These are phyloP conservation scores for Abramis brama DNA, from an alignment of 2,113 vertebrate genomes.

Conservation along the genomic window DNA sequence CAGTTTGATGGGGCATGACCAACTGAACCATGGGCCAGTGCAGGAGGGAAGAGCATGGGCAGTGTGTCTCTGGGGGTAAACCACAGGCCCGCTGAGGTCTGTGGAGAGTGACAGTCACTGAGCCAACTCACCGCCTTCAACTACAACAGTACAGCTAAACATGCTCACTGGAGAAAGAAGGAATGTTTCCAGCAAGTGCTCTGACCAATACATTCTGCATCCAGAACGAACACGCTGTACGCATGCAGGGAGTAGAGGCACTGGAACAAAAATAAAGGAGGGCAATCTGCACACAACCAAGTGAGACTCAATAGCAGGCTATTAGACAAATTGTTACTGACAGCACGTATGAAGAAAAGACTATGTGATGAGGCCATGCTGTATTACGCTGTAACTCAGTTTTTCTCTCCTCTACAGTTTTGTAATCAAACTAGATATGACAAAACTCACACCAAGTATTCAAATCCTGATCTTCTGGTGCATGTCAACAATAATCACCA, in stretches of 20 bases:
- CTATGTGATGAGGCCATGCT: neutral
- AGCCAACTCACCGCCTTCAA: neutral
- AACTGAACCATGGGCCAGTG: conserved; percentile 13
- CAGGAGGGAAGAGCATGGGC: conserved; percentile 43
- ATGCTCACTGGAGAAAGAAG: conserved; percentile 20
- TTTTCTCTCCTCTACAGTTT: neutral
- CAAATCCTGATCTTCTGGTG: neutral
- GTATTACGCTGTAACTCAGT: neutral
- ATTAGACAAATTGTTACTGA: conserved; percentile 29
- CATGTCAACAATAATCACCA: conserved; percentile 25
- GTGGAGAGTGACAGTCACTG: conserved; percentile 44
- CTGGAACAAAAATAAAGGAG: neutral
- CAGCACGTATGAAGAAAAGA: neutral
- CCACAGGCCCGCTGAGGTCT: conserved; percentile 29
- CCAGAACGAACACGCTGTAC: neutral
- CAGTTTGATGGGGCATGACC: conserved; percentile 45
- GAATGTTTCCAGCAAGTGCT: conserved; percentile 18
- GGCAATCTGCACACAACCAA: neutral
- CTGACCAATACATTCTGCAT: neutral
- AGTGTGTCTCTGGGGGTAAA: conserved; percentile 40
- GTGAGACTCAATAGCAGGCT: neutral
- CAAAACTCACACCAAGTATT: neutral
- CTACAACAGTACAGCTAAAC: conserved; percentile 15
- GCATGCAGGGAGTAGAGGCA: neutral
- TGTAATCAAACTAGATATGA: neutral